Base-by-base conservation (phyloP, 2,888 invertebrate genomes). In the Thera obeliscata region DNA sequence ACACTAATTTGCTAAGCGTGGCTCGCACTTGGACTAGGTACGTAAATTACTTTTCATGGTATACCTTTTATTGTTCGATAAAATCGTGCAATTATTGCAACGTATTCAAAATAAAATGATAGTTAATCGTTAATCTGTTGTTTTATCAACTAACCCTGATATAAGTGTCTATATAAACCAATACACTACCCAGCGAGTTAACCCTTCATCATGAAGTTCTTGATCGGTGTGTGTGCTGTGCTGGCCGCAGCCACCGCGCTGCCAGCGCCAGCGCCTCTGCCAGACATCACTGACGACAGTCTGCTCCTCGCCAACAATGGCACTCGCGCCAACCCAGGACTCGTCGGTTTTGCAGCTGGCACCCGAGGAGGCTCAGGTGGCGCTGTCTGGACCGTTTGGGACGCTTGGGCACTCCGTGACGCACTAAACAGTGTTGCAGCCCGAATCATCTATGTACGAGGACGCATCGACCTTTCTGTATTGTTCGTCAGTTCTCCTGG, bases 171-270 rank as follows among this genome's bases (percentile, higher is more conserved):
- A 65, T 65, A 65, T 56, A 65, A 60, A 60, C 56, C 43, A 2
- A 1, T n/a, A 11, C 41, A 49, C 22, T 5, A 38, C 22, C 38
- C 2, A 9, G 0, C 0, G 2, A 2, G 12, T 8, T 46, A 33
- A 61, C 49, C 7, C 22, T 61, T 58, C 58, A 56, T 2, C 38
- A 69, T 69, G 69, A 66, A 69, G 66, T 57, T 57, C 22, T 57
- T 63, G 1, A 49, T 69, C 9, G 49, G 8, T 12, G 22, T 66
- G 2, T 50, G 49, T 4, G 56, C 61, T 3, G 56, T 66, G 22
- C 8, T 69, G 1, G 11, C 48, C 2, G 60, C 55, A 22, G 66
- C 57, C n/a, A 9, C 49, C 2, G 69, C 66, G 35, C 52, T 66
- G 41, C 69, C 69, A 9, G 43, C 61, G 2, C 60, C 49, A 2